These are phyloP conservation scores for Pseudococcus longispinus DNA, from an alignment of 2,888 invertebrate species.

Conservation along the genomic window DNA sequence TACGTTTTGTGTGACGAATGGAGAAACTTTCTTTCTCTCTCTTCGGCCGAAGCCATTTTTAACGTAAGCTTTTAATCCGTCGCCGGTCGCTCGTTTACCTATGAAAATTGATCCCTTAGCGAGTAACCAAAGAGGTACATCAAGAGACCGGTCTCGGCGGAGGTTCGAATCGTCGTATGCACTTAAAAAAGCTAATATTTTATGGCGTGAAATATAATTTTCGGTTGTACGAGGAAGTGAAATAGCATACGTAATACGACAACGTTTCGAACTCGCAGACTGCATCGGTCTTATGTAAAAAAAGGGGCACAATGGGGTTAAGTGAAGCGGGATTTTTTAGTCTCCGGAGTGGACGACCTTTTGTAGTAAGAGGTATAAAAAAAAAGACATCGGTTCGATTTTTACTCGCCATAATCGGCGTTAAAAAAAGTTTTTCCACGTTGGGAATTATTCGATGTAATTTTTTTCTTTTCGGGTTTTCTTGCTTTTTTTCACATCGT, in stretches of 20 bases:
- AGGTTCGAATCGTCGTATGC: neutral
- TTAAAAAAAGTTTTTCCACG: constrained; percentile 11
- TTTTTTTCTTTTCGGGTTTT: neutral
- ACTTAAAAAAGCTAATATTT: constrained; percentile 14
- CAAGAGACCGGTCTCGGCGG: neutral
- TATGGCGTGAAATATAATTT: constrained; percentile 18
- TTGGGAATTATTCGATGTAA: neutral
- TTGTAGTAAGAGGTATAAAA: neutral
- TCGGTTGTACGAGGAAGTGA: neutral
- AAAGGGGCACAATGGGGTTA: constrained; percentile 10
- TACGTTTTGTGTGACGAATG: constrained; percentile 28
- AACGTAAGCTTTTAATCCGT: constrained; percentile 1
- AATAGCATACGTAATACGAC: constrained; percentile 2
- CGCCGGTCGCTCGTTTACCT: constrained; percentile 21
- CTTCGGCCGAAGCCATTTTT: neutral
- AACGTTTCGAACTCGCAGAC: neutral
- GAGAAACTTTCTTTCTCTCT: neutral
- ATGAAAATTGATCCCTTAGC: constrained; percentile 24
- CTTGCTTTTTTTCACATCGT: neutral
- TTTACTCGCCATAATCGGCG: constrained; percentile 12
- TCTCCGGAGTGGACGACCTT: constrained; percentile 28
- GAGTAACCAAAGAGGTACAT: neutral
- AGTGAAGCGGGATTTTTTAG: constrained; percentile 21
- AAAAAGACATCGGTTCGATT: constrained; percentile 10
- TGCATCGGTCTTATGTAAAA: neutral